Conservation (phyloP, 2,113 vertebrate genomes). For the Cromileptes altivelis region DNA sequence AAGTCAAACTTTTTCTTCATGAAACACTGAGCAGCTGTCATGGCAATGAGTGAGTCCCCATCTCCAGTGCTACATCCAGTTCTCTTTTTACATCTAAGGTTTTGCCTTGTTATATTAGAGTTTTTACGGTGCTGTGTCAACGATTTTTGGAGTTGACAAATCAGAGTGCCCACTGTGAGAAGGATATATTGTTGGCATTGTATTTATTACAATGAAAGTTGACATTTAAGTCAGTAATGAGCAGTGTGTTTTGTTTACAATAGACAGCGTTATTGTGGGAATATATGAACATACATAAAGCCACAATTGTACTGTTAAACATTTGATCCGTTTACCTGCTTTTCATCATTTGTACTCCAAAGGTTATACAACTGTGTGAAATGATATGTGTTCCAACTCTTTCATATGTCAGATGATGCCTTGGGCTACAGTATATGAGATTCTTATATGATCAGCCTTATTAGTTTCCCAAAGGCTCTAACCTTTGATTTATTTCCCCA, state of each 20-base stretch:
- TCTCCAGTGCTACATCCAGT: no score
- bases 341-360: constrained; percentile 43
- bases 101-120: no score
- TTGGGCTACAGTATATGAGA: constrained; percentile 51
- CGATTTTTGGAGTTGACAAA: background rate
- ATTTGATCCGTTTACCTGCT: constrained; percentile 28
- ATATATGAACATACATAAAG: background rate
- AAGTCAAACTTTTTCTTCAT: no score
- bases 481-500: constrained; percentile 69
- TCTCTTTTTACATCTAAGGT: no score
- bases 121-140: no score
- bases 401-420: constrained; percentile 68
- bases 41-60: no score
- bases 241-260: background rate
- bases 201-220: constrained; percentile 3
- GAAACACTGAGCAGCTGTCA: no score
- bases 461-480: constrained; percentile 69
- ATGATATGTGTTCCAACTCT: constrained; percentile 34
- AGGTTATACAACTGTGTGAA: constrained; percentile 47
- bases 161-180: constrained; percentile 2
- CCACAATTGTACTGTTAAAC: background rate
- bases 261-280: background rate
- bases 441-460: constrained; percentile 66
- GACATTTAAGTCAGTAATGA: constrained; percentile 36
- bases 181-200: background rate